Percentiles rank a stretch among this genome's conserved stretches.
phyloP scores from a whole-genome alignment of 2,888 invertebrate species.

The Drosophila buzzatii region DNA sequence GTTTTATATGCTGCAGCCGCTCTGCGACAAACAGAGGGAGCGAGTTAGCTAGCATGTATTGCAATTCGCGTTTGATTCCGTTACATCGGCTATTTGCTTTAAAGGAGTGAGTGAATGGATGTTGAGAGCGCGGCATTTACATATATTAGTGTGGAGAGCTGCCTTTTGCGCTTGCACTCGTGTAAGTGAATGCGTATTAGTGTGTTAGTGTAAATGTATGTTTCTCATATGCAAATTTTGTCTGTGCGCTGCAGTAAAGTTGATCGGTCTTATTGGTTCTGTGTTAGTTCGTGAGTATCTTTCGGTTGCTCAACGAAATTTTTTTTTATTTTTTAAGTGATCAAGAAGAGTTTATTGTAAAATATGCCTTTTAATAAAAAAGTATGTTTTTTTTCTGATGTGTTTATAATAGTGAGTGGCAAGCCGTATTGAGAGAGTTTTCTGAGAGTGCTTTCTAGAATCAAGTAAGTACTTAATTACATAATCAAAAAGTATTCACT shows the following conservation, averaged over 20 bases:
- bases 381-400: neutral
- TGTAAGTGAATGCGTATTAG: neutral
- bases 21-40: neutral
- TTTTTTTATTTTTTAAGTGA: neutral
- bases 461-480: neutral
- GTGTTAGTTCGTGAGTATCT: neutral
- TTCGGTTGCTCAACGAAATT: neutral
- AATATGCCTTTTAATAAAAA: neutral
- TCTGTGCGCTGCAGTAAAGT: neutral
- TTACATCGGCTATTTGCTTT: neutral
- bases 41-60: neutral
- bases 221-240: neutral
- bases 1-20: neutral
- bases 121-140: neutral
- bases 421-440: no score
- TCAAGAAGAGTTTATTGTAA: neutral
- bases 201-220: neutral
- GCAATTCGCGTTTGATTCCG: neutral
- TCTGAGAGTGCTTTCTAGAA: neutral
- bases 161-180: neutral
- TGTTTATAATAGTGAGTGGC: neutral
- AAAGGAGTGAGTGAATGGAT: neutral
- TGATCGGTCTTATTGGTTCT: neutral
- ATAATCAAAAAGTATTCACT: no score
- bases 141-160: neutral